Evolutionary conservation across 2,888 invertebrate genomes (phyloP).

Genomic region (Phortica magna): DNA sequence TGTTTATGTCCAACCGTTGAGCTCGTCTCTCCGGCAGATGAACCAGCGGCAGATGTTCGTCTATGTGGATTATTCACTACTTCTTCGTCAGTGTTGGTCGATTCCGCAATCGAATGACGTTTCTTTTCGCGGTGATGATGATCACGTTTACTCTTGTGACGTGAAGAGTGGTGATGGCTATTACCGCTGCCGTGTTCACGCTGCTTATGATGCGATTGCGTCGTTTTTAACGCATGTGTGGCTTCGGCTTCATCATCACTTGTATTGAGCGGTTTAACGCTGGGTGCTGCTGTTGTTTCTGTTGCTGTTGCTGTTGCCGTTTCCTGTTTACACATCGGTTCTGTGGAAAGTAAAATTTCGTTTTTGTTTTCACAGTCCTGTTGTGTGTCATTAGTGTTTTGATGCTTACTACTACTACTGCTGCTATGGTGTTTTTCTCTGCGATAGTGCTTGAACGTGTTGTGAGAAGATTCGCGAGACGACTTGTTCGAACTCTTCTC

Average conservation of each 20-base stretch:
- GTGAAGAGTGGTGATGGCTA: constrained; percentile 66
- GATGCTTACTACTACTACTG: too few species aligned
- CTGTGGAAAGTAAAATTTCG: constrained; percentile 44
- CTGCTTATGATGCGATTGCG: constrained; percentile 52
- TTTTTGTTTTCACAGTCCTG: constrained; percentile 66
- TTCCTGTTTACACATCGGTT: constrained; percentile 17
- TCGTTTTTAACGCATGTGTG: constrained; percentile 42
- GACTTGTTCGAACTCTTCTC: constrained; percentile 48
- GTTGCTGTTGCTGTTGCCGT: constrained; percentile 34
- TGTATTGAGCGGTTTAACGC: constrained; percentile 44
- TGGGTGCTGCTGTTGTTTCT: too few species aligned
- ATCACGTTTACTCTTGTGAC: constrained; percentile 74
- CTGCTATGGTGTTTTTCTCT: constrained; percentile 65
- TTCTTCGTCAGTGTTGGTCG: constrained; percentile 69
- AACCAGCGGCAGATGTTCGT: constrained; percentile 64
- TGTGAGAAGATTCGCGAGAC: constrained; percentile 39
- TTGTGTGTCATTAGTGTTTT: constrained; percentile 61
- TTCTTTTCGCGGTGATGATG: constrained; percentile 76
- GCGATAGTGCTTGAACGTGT: constrained; percentile 59
- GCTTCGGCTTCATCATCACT: constrained; percentile 61
- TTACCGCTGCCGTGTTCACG: constrained; percentile 62
- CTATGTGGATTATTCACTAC: constrained; percentile 58
- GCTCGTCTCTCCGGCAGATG: constrained; percentile 64
- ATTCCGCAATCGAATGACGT: constrained; percentile 69
- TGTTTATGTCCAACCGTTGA: constrained; percentile 55